Conservation (phyloP, 2,888 invertebrate species). For the Escarpia spicata region DNA sequence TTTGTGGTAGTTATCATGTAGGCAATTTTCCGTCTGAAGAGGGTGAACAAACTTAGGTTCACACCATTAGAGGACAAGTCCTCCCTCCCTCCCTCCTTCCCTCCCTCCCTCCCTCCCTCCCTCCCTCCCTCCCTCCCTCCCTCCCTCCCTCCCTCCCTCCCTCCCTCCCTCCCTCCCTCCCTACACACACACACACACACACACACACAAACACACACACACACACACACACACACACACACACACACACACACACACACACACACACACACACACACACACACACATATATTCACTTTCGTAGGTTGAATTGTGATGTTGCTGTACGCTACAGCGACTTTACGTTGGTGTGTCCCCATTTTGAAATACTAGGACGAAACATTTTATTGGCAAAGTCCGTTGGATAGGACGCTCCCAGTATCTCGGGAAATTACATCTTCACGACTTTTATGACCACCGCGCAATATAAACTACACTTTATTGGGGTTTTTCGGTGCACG, state of each 20-base stretch:
- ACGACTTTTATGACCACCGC: background rate
- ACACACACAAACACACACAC: too few species aligned
- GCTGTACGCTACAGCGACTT: background rate
- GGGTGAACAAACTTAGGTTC: background rate
- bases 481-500: conserved; percentile 16
- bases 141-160: too few species aligned
- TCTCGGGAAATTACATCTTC: background rate
- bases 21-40: background rate
- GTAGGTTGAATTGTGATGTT: background rate
- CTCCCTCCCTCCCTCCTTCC: too few species aligned
- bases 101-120: too few species aligned
- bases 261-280: too few species aligned
- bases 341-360: background rate
- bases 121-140: too few species aligned
- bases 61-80: background rate
- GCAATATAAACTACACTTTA: background rate
- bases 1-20: background rate
- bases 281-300: too few species aligned
- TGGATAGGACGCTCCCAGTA: background rate
- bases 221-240: too few species aligned
- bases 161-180: too few species aligned
- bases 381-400: background rate
- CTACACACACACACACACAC: too few species aligned
- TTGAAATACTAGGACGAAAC: background rate
- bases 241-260: too few species aligned